Conservation (phyloP, 2,797 vertebrate genomes). For the Petrocephalus schoutedeni region DNA sequence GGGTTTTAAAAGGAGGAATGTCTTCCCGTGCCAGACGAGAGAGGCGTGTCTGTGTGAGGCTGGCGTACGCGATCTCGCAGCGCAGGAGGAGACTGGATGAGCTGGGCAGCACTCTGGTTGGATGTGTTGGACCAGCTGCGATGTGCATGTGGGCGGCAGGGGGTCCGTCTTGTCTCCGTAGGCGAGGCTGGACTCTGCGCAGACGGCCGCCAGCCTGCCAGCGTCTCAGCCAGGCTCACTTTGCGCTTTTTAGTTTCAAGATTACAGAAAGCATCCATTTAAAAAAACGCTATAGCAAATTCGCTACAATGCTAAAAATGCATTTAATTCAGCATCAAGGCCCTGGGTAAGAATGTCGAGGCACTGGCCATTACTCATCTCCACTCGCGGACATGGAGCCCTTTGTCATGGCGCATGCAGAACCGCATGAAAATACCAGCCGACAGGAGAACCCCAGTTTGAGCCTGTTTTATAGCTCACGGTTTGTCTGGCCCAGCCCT, state of each 20-base stretch:
- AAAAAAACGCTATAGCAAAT: neutral
- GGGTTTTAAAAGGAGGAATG: neutral
- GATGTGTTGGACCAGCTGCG: neutral
- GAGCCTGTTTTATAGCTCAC: neutral
- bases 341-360: neutral
- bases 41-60: neutral
- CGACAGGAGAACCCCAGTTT: neutral
- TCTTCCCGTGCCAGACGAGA: neutral
- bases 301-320: neutral
- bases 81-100: neutral
- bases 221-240: neutral
- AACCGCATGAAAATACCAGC: neutral
- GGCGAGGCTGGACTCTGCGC: neutral
- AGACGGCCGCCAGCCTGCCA: neutral
- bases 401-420: neutral
- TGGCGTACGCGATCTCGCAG: neutral
- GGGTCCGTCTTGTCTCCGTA: neutral
- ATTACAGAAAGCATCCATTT: neutral
- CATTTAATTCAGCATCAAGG: neutral
- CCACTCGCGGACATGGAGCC: neutral
- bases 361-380: neutral
- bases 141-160: neutral
- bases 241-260: neutral
- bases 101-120: neutral
- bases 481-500: neutral